Evolutionary conservation across 2,113 vertebrate genomes (phyloP), one percentile per base, ranked within the genome.

Genomic region (Daubentonia madagascariensis): DNA sequence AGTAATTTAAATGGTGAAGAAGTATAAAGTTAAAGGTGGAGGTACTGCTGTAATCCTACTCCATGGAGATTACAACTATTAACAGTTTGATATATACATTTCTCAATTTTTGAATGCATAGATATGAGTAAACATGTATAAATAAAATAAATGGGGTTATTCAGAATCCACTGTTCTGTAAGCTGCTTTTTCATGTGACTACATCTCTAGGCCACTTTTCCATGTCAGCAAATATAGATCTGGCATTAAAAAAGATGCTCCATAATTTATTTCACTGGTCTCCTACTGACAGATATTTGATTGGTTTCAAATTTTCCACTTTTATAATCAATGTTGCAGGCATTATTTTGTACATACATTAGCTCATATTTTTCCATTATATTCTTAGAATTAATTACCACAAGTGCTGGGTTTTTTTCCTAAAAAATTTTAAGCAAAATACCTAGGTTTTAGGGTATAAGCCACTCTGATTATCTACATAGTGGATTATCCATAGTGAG

Each of bases 251-350:
- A 63, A 76, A 63, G n/a, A 50, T 96, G 35, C 10, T 30, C 20
- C 0, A 28, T 73, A 16, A 25, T 79, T 87, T 75, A 50, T 85
- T 59, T 40, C 10, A 72, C 87, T 84, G 23, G 30, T 76, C 11
- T 4, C 13, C 67, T 86, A 50, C 40, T 57, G 59, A 72, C 35
- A 96, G 50, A n/a, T 73, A 61, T 63, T 84, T 79, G 40, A 54
- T 50, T 90, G 43, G 30, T 86, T 67, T 96, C 32, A 79, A 91
- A 32, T 85, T 96, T 97, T 91, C 45, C 32, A 85, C 61, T 83
- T 96, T 83, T 37, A 78, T 93, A 94, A 91, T 52, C 11, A 12
- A 67, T 45, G 48, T 73, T 67, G 25, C 7, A 85, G 67, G 48
- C 40, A 72, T 85, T 96, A 81, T 93, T 95, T 91, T 93, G 45